Conservation (phyloP, 2,888 invertebrate species). For the Trachelus stipa region DNA sequence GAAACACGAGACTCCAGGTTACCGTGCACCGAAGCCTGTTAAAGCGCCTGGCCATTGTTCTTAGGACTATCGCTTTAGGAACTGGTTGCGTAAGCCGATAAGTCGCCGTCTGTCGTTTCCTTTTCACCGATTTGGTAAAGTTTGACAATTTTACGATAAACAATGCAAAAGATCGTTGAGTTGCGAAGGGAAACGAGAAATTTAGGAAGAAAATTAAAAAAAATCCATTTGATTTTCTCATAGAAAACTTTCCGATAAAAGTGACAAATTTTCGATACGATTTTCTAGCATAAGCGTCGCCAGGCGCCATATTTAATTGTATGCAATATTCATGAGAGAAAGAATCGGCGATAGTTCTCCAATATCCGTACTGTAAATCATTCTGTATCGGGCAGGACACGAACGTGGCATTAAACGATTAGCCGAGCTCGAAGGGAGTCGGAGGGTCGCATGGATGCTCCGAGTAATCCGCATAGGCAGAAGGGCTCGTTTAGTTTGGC, state of each 20-base stretch:
- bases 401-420: slow-evolving; percentile 39
- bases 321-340: slow-evolving; percentile 7
- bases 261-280: too few species aligned
- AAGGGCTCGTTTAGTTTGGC: slow-evolving; percentile 7
- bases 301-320: slow-evolving; percentile 9
- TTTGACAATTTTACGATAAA: too few species aligned
- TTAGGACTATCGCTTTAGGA: slow-evolving; percentile 12
- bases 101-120: too few species aligned
- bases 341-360: slow-evolving; percentile 19
- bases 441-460: slow-evolving; percentile 20
- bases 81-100: too few species aligned
- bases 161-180: too few species aligned
- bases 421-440: slow-evolving; percentile 16
- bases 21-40: slow-evolving; percentile 37
- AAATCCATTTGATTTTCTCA: too few species aligned
- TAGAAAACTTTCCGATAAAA: fast-evolving
- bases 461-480: slow-evolving; percentile 31
- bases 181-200: too few species aligned
- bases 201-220: too few species aligned
- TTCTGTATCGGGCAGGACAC: slow-evolving; percentile 29
- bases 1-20: slow-evolving; percentile 27
- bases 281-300: too few species aligned
- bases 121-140: too few species aligned
- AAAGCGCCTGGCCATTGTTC: slow-evolving; percentile 43
- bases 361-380: slow-evolving; percentile 40